phyloP scores from a whole-genome alignment of 2,888 invertebrate species.

The Hylaea fasciaria region DNA sequence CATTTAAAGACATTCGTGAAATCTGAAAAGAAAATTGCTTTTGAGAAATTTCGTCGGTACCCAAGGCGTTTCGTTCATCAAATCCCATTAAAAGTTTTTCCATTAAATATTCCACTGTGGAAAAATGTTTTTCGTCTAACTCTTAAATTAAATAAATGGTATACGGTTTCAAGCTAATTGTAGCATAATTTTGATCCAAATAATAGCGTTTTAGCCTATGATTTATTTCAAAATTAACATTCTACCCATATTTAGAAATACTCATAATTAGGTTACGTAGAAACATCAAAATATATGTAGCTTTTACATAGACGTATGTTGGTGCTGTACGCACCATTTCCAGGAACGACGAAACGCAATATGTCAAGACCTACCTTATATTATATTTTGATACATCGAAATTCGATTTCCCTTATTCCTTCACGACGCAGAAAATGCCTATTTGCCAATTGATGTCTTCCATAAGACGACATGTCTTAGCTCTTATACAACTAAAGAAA shows the following conservation, averaged over 20 bases:
- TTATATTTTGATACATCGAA: neutral
- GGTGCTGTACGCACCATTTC: neutral
- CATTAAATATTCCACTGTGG: slow-evolving; percentile 76
- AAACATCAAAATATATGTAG: neutral
- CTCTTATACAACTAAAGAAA: too few species aligned
- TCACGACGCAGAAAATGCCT: neutral
- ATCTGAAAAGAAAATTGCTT: slow-evolving; percentile 33
- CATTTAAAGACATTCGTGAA: slow-evolving; percentile 22
- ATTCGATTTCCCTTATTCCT: neutral
- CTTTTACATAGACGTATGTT: too few species aligned
- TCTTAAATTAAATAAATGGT: slow-evolving; percentile 63
- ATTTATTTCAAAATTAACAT: too few species aligned
- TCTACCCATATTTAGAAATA: too few species aligned
- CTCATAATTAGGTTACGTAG: neutral
- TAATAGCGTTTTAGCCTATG: neutral
- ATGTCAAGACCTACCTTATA: neutral
- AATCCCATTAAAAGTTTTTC: slow-evolving; percentile 82
- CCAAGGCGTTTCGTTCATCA: slow-evolving; percentile 73
- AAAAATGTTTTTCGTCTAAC: slow-evolving; percentile 70
- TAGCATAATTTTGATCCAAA: slow-evolving; percentile 50
- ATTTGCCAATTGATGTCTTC: too few species aligned
- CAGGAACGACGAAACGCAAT: neutral
- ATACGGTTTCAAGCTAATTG: slow-evolving; percentile 56
- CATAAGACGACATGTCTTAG: too few species aligned
- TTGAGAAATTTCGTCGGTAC: slow-evolving; percentile 63